These are phyloP conservation scores for Endotricha flammealis DNA, from an alignment of 2,888 invertebrate genomes.

Conservation along the genomic window DNA sequence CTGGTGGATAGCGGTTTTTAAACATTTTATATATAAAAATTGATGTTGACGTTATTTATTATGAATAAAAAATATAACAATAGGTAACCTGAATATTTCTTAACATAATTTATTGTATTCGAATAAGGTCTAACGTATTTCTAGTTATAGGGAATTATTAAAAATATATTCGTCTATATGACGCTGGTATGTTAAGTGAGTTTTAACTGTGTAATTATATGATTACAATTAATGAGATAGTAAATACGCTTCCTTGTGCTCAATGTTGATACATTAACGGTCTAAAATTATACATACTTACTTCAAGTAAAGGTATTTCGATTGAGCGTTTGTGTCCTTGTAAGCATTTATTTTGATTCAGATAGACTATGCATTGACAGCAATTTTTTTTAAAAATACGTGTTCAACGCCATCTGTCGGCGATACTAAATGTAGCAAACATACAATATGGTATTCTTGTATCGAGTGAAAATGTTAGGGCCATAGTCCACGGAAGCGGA, in stretches of 20 bases:
- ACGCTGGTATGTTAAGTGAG: conserved; percentile 65
- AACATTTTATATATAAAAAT: conserved; percentile 34
- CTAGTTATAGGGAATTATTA: conserved; percentile 39
- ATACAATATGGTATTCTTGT: no score
- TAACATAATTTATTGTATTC: conserved; percentile 57
- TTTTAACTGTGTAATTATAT: conserved; percentile 40
- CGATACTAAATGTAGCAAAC: no score
- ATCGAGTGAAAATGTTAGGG: no score
- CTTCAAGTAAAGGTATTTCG: no score
- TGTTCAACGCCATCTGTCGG: no score
- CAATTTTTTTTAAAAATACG: no score
- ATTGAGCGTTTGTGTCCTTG: no score
- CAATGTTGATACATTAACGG: conserved; percentile 69
- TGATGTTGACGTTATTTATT: conserved; percentile 50
- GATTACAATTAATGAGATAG: conserved; percentile 35
- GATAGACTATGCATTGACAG: no score
- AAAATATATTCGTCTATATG: conserved; percentile 65
- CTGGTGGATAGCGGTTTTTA: conserved; percentile 32
- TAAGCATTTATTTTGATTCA: no score
- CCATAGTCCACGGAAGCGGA: no score
- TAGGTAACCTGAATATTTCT: conserved; percentile 56
- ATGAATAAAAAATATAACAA: conserved; percentile 30
- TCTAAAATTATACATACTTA: conserved; percentile 49
- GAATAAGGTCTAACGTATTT: conserved; percentile 61
- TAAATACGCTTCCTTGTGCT: conserved; percentile 71